Evolutionary conservation across 2,888 invertebrate genomes (phyloP).

Genomic region (Temnothorax ravouxi): DNA sequence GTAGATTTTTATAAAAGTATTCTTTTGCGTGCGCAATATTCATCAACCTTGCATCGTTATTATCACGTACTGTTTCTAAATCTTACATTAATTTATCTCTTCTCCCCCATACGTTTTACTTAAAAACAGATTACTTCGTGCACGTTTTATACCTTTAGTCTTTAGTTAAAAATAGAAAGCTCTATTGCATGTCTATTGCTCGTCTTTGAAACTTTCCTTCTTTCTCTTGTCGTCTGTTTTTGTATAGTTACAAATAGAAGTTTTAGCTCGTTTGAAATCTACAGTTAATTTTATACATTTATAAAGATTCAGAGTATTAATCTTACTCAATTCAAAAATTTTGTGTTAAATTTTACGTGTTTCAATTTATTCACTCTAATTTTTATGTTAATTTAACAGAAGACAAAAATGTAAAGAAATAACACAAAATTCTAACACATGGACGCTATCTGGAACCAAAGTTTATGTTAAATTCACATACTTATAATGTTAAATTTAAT

Average conservation of each 20-base stretch:
- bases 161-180: background rate
- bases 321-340: background rate
- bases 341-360: no score
- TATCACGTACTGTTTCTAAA: background rate
- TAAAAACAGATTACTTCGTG: background rate
- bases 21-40: conserved; percentile 39
- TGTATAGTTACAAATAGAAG: background rate
- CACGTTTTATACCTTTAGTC: background rate
- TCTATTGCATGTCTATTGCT: background rate
- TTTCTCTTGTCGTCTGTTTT: background rate
- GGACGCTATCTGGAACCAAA: no score
- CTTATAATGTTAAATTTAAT: no score
- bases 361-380: no score
- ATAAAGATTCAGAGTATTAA: background rate
- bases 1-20: conserved; percentile 37
- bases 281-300: background rate
- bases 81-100: conserved; percentile 22
- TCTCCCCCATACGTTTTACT: no score
- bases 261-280: background rate
- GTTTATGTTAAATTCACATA: no score
- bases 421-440: no score
- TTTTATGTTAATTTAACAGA: no score
- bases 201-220: background rate
- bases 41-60: background rate
- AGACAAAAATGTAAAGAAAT: no score